Conservation (phyloP, 2,797 vertebrate species). For the Acipenser transmontanus region DNA sequence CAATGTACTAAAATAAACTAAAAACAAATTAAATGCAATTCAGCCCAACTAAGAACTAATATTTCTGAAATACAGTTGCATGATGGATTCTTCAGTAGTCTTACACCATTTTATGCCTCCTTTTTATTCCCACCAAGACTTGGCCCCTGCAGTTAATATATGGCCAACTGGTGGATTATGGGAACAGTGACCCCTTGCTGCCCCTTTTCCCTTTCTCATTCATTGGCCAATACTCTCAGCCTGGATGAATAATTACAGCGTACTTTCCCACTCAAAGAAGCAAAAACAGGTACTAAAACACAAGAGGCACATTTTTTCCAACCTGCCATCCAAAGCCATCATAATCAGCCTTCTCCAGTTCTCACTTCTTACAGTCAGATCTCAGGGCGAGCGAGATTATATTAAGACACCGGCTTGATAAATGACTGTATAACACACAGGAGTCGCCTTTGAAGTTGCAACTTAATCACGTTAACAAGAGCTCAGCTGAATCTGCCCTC, state of each 20-base stretch:
- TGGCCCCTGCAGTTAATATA: too few relatives aligned
- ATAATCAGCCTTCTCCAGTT: not conserved
- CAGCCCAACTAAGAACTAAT: too few relatives aligned
- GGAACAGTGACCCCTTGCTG: conserved; percentile 3
- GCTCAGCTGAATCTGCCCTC: not conserved
- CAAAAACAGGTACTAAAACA: not conserved
- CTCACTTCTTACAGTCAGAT: conserved; percentile 2
- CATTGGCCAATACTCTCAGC: not conserved
- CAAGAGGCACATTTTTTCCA: not conserved
- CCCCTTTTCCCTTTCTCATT: not conserved
- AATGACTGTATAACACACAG: not conserved
- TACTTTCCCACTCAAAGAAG: not conserved
- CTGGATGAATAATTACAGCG: conserved; percentile 2
- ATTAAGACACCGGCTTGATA: conserved; percentile 8
- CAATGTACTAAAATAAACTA: too few relatives aligned
- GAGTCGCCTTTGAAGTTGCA: conserved; percentile 15
- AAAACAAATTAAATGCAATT: too few relatives aligned
- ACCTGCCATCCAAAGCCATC: conserved; percentile 1
- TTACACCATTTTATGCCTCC: too few relatives aligned
- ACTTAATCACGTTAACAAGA: conserved; percentile 18
- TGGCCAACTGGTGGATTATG: conserved; percentile 2
- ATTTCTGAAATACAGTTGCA: too few relatives aligned
- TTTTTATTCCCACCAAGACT: too few relatives aligned
- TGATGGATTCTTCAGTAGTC: too few relatives aligned
- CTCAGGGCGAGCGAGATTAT: conserved; percentile 1